Base-by-base conservation (phyloP, 1,140 invertebrate species). In the Helicoverpa zea region DNA sequence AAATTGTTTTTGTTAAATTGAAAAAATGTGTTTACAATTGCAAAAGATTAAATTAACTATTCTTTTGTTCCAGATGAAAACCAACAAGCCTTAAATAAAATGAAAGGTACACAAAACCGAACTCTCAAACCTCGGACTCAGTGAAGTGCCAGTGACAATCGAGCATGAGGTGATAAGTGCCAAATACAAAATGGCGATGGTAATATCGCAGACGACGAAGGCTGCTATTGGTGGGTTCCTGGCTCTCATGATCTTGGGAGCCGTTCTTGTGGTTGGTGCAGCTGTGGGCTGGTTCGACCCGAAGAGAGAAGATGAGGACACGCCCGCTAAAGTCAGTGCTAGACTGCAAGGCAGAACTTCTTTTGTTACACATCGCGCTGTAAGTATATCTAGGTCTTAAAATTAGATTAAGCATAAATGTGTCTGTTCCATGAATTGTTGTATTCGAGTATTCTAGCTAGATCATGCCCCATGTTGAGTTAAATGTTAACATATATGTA, bases 201-300 rank as follows among this genome's bases (percentile, higher is more conserved):
- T 95, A 47, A 95, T 94, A 90, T 94, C 94, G 18, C 92, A 94
- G 83, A 91, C 94, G 80, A 95, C 92, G 16, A 95, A 95, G 87
- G 94, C 91, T 14, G 94, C 92, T 51, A 95, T 95, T 72, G 92
- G 90, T 56, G 92, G 92, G 3, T 90, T 94, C 63, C 78, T 95
- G 51, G 92, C 91, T 23, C 82, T 95, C 82, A 95, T 95, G 94
- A 91, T 95, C 54, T 80, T 95, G 12, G 94, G 92, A n/a, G 94
- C 92, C 72, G 92, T 95, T 18, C 76, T 95, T 72, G 92, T 94
- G 16, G 94, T 94, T 23, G 94, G 94, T 2, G 92, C 89, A 2
- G 92, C 94, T 0, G 92, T 95, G 10, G 94, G 94, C 1, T 95
- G 94, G 94, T 95, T 95, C 64, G 91, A 94, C 68, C 92, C 90